phyloP scores from a whole-genome alignment of 53 echinoderm and acorn worm species.

The Hippasteria phrygiana region DNA sequence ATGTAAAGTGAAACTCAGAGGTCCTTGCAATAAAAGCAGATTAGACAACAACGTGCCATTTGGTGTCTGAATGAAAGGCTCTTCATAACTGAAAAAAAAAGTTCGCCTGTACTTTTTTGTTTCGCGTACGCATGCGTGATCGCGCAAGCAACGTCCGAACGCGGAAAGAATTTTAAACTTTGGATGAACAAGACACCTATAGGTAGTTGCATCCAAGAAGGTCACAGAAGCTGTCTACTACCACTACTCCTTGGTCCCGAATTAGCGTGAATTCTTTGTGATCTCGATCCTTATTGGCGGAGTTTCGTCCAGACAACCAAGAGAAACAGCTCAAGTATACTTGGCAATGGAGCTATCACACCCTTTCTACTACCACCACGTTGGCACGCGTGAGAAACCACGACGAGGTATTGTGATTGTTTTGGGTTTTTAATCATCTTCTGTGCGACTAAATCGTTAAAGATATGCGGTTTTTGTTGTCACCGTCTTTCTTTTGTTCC shows the following conservation, averaged over 20 bases:
- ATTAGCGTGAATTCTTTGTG: background rate
- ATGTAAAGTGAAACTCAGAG: background rate
- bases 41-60: background rate
- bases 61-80: background rate
- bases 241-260: background rate
- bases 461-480: too few species aligned
- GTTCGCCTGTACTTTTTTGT: slow-evolving; percentile 26
- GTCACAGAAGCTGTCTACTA: background rate
- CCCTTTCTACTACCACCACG: slow-evolving; percentile 19
- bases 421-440: too few species aligned
- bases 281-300: background rate
- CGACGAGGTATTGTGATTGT: slow-evolving; percentile 22
- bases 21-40: background rate
- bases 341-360: slow-evolving; percentile 21
- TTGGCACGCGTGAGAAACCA: background rate
- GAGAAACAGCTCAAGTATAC: background rate
- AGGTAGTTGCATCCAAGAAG: background rate
- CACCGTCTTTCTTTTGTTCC: too few species aligned
- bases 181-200: background rate
- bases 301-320: background rate
- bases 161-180: background rate
- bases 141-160: background rate
- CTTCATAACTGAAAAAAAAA: background rate
- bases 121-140: background rate
- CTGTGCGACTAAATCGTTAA: too few species aligned